phyloP scores from a whole-genome alignment of 1,140 invertebrate genomes.

The Rhyzopertha dominica region DNA sequence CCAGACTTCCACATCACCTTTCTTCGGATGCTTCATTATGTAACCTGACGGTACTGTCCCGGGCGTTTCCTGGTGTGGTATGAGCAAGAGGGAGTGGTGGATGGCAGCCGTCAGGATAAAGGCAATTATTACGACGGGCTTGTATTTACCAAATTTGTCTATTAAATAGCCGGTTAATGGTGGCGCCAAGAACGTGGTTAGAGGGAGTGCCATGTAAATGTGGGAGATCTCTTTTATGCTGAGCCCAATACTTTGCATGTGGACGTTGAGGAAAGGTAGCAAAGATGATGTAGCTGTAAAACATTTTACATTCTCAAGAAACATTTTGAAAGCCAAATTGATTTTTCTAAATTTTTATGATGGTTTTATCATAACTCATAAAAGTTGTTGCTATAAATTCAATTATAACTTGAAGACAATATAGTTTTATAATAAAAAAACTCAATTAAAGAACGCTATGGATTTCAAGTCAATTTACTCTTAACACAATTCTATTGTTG shows the following conservation, averaged over 20 bases:
- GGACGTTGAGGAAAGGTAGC: conserved; percentile 76
- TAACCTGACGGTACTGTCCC: conserved; percentile 65
- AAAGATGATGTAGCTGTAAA: conserved; percentile 69
- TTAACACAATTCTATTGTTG: no score
- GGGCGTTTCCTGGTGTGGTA: conserved; percentile 68
- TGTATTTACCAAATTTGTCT: conserved; percentile 77
- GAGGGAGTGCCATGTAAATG: conserved; percentile 75
- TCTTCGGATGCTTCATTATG: conserved; percentile 63
- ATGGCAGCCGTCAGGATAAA: conserved; percentile 66
- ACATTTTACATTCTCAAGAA: conserved; percentile 8
- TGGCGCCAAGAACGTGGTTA: conserved; percentile 74
- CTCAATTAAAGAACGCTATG: no score
- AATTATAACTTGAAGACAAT: no score
- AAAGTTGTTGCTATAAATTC: no score
- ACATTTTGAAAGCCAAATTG: background rate
- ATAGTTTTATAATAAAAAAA: no score
- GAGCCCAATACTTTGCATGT: conserved; percentile 82
- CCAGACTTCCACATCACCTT: conserved; percentile 66
- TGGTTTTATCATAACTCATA: no score
- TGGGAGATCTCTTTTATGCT: conserved; percentile 78
- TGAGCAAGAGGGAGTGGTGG: conserved; percentile 66
- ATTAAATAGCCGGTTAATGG: conserved; percentile 73
- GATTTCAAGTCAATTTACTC: no score
- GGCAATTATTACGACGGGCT: conserved; percentile 68
- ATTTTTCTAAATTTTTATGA: background rate